These are phyloP conservation scores for Ondatra zibethicus DNA, from an alignment of 2,113 vertebrate genomes.

Conservation along the genomic window DNA sequence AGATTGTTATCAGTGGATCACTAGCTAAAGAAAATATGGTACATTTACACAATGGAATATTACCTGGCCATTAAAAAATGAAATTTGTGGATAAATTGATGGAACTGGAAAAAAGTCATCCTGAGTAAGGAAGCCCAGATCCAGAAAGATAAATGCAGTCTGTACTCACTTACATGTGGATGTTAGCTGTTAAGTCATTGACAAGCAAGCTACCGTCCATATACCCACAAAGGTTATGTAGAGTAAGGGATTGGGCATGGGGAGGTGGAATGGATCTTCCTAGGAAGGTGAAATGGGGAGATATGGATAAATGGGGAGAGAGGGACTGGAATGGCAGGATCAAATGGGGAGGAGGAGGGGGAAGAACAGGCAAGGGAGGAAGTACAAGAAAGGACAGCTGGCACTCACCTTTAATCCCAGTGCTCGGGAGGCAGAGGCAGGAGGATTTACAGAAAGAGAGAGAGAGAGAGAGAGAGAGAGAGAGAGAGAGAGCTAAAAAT, in stretches of 20 bases:
- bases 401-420: background rate
- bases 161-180: background rate
- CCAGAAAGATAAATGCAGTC: background rate
- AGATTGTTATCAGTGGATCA: background rate
- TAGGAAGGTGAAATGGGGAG: background rate
- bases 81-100: background rate
- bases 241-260: background rate
- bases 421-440: background rate
- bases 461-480: too few species aligned
- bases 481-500: background rate
- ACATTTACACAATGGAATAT: background rate
- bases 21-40: background rate
- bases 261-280: background rate
- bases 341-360: background rate
- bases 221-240: background rate
- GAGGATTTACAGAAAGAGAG: too few species aligned
- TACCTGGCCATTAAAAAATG: background rate
- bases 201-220: background rate
- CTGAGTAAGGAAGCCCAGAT: background rate
- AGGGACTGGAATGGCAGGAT: background rate
- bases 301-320: background rate
- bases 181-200: background rate
- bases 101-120: background rate
- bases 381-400: background rate
- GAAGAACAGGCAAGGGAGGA: background rate